phyloP scores from a whole-genome alignment of 1,140 invertebrate genomes.

The Ruditapes philippinarum region DNA sequence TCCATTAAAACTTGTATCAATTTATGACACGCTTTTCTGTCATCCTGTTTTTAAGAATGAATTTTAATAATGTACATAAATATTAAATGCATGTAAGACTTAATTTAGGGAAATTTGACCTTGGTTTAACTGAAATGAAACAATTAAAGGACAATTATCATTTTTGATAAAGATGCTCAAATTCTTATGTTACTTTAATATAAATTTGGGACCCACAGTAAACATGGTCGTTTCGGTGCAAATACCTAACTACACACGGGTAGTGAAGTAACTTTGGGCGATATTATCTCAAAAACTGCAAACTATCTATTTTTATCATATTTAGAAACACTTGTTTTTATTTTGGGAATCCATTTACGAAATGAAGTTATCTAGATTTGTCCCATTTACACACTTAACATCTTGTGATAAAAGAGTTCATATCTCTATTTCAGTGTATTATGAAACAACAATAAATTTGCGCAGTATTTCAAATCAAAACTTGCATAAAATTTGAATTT shows the following conservation, averaged over 20 bases:
- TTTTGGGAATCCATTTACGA: not conserved
- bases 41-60: too few relatives aligned
- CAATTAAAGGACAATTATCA: too few relatives aligned
- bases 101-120: too few relatives aligned
- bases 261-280: not conserved
- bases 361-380: not conserved
- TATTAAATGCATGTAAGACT: too few relatives aligned
- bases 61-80: too few relatives aligned
- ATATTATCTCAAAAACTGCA: conserved; percentile 18
- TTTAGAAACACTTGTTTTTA: conserved; percentile 16
- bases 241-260: not conserved
- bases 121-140: too few relatives aligned
- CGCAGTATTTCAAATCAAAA: not conserved
- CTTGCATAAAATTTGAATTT: not conserved
- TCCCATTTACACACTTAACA: not conserved
- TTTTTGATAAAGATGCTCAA: too few relatives aligned
- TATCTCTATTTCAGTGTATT: not conserved
- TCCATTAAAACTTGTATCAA: too few relatives aligned
- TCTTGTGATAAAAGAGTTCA: not conserved
- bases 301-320: not conserved
- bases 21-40: too few relatives aligned
- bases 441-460: conserved; percentile 1
- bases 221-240: not conserved
- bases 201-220: not conserved
- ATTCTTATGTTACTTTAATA: too few relatives aligned